phyloP scores from a whole-genome alignment of 1,140 invertebrate genomes.

The Pseudomyrmex concolor region DNA sequence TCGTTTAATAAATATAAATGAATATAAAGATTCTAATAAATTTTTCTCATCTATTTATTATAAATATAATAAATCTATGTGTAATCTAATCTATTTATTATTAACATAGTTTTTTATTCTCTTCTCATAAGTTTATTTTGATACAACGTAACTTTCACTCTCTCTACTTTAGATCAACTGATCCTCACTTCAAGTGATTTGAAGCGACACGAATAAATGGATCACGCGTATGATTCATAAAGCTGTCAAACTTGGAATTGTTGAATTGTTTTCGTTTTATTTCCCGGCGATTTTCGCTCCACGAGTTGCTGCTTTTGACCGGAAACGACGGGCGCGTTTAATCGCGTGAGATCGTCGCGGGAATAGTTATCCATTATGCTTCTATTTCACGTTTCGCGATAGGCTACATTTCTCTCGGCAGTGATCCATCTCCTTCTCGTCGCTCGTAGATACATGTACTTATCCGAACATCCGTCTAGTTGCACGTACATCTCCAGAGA shows the following conservation, averaged over 20 bases:
- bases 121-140: too few relatives aligned
- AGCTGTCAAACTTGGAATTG: background rate
- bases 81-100: too few relatives aligned
- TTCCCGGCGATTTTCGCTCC: background rate
- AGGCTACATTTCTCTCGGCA: slow-evolving; percentile 45
- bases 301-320: background rate
- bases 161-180: too few relatives aligned
- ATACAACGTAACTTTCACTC: too few relatives aligned
- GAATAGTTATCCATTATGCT: slow-evolving; percentile 62
- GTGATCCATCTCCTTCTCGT: slow-evolving; percentile 25
- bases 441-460: slow-evolving; percentile 22
- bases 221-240: background rate
- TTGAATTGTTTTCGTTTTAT: background rate
- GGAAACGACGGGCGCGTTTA: slow-evolving; percentile 20
- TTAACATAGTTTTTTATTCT: too few relatives aligned
- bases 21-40: too few relatives aligned
- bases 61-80: too few relatives aligned
- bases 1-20: too few relatives aligned
- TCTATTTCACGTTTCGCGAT: background rate
- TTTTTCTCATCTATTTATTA: too few relatives aligned
- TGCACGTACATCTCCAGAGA: slow-evolving; percentile 59
- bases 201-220: too few relatives aligned
- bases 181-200: too few relatives aligned
- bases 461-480: slow-evolving; percentile 45
- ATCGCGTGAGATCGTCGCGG: slow-evolving; percentile 39